Evolutionary conservation across 1,140 invertebrate genomes (phyloP).

Genomic region (Zaprionus kolodkinae): DNA sequence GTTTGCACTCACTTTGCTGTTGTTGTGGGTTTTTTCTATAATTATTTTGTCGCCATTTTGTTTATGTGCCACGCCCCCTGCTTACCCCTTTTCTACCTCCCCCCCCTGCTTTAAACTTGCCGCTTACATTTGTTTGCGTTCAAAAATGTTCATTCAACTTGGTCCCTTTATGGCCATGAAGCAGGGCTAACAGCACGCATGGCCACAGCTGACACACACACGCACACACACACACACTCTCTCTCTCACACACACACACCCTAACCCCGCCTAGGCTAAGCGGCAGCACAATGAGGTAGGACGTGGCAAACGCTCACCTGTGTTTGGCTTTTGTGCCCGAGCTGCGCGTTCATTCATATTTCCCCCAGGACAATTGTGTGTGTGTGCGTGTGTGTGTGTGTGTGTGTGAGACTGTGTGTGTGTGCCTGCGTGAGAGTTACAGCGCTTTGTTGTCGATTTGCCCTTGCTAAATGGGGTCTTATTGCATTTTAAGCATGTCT

Average conservation of each 20-base stretch:
- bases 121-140: conserved; percentile 60
- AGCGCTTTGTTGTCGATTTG: conserved; percentile 37
- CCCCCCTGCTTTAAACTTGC: conserved; percentile 22
- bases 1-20: conserved; percentile 12
- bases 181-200: conserved; percentile 39
- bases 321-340: conserved; percentile 47
- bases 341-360: conserved; percentile 69
- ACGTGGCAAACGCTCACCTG: conserved; percentile 39
- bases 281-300: conserved; percentile 38
- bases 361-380: conserved; percentile 68
- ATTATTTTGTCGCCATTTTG: conserved; percentile 76
- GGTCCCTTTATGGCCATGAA: conserved; percentile 79
- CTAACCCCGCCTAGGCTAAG: conserved; percentile 15
- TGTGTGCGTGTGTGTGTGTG: conserved; percentile 21
- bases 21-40: conserved; percentile 46
- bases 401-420: conserved; percentile 3
- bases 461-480: conserved; percentile 43
- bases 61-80: conserved; percentile 41
- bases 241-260: too few species aligned
- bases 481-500: conserved; percentile 42
- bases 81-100: not conserved
- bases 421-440: conserved; percentile 15
- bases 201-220: conserved; percentile 19
- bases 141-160: conserved; percentile 56
- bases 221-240: not conserved